Conservation (phyloP, 2,888 invertebrate genomes). For the Polyploca ridens region DNA sequence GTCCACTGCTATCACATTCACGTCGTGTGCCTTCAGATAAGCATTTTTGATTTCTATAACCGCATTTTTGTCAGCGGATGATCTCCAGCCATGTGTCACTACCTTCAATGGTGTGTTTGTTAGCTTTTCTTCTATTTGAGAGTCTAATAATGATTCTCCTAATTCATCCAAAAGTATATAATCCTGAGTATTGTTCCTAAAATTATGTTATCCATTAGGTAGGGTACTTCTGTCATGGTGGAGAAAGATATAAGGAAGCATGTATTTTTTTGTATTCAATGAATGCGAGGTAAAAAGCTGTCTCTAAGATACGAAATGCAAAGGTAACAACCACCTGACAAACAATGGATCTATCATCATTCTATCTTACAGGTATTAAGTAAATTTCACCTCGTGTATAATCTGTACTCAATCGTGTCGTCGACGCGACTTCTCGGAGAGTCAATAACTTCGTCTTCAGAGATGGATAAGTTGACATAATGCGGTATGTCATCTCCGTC, state of each 20-base stretch:
- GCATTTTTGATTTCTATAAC: conserved; percentile 67
- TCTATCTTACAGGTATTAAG: not conserved
- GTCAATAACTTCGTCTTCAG: conserved; percentile 18
- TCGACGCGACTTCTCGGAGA: conserved; percentile 22
- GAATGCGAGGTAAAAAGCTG: too few relatives aligned
- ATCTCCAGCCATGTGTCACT: conserved; percentile 81
- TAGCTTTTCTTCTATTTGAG: conserved; percentile 27
- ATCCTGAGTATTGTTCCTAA: conserved; percentile 43
- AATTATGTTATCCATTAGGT: conserved; percentile 17
- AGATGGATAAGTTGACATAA: conserved; percentile 47
- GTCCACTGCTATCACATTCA: conserved; percentile 72
- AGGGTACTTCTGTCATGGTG: not conserved
- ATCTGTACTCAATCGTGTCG: conserved; percentile 59
- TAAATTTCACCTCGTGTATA: conserved; percentile 62
- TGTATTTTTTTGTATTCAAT: too few relatives aligned
- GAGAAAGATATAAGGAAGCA: too few relatives aligned
- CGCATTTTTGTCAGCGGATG: conserved; percentile 59
- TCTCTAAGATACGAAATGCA: not conserved
- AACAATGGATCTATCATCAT: too few relatives aligned
- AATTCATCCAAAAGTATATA: conserved; percentile 43
- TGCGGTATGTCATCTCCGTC: conserved; percentile 66
- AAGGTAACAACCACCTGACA: too few relatives aligned
- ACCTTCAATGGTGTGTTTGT: conserved; percentile 62
- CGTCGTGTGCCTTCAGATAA: conserved; percentile 62
- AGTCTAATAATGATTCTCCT: conserved; percentile 31